Evolutionary conservation across 1,140 invertebrate genomes (phyloP).

Genomic region (Drosophila yakuba): DNA sequence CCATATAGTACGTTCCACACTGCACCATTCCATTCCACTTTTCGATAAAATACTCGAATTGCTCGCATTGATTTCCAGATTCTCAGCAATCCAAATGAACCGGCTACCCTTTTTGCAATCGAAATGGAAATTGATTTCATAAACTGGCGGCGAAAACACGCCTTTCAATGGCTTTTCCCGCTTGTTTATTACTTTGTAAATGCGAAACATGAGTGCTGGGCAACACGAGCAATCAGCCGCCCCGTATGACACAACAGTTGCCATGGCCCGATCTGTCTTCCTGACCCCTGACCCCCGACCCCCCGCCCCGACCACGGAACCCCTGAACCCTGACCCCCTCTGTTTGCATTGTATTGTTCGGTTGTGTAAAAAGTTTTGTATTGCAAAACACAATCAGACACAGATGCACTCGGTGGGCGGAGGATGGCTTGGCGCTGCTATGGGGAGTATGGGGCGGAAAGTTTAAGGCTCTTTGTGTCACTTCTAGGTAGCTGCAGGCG

Average conservation of each 20-base stretch:
- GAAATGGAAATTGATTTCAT: constrained; percentile 40
- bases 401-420: constrained; percentile 63
- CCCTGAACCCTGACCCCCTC: constrained; percentile 8
- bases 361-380: constrained; percentile 68
- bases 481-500: constrained; percentile 41
- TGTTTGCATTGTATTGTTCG: constrained; percentile 46
- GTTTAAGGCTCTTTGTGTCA: constrained; percentile 32
- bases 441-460: constrained; percentile 28
- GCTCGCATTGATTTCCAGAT: constrained; percentile 21
- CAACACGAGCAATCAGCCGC: constrained; percentile 74
- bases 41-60: constrained; percentile 34
- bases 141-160: constrained; percentile 19
- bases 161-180: constrained; percentile 18
- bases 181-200: constrained; percentile 73
- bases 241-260: constrained; percentile 67
- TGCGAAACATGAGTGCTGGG: constrained; percentile 59
- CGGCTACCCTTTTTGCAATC: constrained; percentile 10
- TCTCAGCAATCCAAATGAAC: constrained; percentile 15
- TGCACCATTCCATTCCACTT: not conserved
- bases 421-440: not conserved
- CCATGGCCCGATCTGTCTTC: constrained; percentile 50
- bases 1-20: constrained; percentile 1
- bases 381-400: constrained; percentile 75
- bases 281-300: not conserved
- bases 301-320: not conserved